Percentiles rank a stretch among this genome's conserved stretches.
Conservation (phyloP, 2,113 vertebrate species). For the Engystomops pustulosus region DNA sequence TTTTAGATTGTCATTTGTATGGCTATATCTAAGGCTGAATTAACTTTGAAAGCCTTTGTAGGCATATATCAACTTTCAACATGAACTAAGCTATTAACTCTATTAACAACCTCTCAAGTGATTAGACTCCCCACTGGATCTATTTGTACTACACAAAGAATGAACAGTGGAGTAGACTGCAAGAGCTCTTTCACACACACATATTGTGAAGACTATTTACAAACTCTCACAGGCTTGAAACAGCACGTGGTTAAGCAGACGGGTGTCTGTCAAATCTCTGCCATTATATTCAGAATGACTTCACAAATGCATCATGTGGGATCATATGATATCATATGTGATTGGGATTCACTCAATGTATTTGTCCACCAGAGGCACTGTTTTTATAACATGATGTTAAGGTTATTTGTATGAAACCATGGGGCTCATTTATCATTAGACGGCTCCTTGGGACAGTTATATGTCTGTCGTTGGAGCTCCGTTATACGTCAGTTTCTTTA, state of each 20-base stretch:
- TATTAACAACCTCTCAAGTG: background rate
- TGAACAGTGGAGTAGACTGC: background rate
- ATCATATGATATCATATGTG: too few relatives aligned
- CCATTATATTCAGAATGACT: background rate
- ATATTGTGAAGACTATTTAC: constrained; percentile 13
- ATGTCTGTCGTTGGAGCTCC: too few relatives aligned
- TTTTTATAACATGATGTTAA: too few relatives aligned
- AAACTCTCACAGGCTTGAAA: background rate
- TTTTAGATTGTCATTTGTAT: background rate
- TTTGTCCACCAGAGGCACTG: too few relatives aligned
- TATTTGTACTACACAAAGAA: constrained; percentile 19
- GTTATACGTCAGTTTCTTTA: too few relatives aligned
- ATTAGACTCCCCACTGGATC: constrained; percentile 12
- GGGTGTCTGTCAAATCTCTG: background rate
- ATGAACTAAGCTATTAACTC: constrained; percentile 10
- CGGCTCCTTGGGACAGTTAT: too few relatives aligned
- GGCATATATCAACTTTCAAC: constrained; percentile 1
- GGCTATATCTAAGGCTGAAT: background rate
- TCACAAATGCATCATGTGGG: background rate
- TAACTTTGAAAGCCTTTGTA: background rate
- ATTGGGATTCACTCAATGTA: too few relatives aligned
- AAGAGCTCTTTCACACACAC: constrained; percentile 7
- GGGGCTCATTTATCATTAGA: too few relatives aligned
- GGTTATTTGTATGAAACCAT: too few relatives aligned
- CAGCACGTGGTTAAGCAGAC: background rate